Evolutionary conservation across 1,140 invertebrate genomes (phyloP).

Genomic region (Augochlora pura): DNA sequence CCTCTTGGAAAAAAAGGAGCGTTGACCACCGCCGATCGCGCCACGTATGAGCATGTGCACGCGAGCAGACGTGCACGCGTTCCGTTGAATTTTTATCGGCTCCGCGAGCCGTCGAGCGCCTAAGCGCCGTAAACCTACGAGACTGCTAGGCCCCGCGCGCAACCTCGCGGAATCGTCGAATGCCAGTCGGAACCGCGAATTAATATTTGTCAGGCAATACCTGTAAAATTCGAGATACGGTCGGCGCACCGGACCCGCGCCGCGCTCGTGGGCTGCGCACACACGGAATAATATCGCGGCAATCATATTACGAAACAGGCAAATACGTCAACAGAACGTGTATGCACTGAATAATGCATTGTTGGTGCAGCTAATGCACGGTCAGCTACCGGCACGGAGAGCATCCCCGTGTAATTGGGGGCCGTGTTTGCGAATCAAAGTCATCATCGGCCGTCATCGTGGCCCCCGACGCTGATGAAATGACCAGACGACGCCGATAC

Average conservation of each 20-base stretch:
- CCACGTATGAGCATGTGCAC: too few relatives aligned
- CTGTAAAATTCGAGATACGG: constrained; percentile 53
- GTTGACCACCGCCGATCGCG: neutral
- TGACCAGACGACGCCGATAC: constrained; percentile 65
- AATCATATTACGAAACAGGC: constrained; percentile 78
- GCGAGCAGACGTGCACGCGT: neutral
- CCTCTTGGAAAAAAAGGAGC: neutral
- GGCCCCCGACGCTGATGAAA: constrained; percentile 62
- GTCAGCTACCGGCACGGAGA: constrained; percentile 71
- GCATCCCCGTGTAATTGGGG: constrained; percentile 75
- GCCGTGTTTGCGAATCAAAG: constrained; percentile 80
- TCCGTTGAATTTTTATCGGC: constrained; percentile 42
- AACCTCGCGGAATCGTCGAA: constrained; percentile 17
- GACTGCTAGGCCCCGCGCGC: constrained; percentile 20
- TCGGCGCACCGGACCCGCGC: constrained; percentile 4
- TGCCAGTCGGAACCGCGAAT: constrained; percentile 33
- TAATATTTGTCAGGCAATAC: constrained; percentile 49
- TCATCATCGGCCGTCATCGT: constrained; percentile 77
- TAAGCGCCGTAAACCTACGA: neutral
- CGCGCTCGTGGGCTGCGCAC: constrained; percentile 27
- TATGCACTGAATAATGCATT: constrained; percentile 80
- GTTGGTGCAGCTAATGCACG: constrained; percentile 80
- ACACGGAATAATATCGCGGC: constrained; percentile 75
- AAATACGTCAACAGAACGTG: constrained; percentile 76
- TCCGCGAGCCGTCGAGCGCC: neutral